These are phyloP conservation scores for Diprion similis DNA, from an alignment of 1,140 invertebrate species.

Conservation along the genomic window DNA sequence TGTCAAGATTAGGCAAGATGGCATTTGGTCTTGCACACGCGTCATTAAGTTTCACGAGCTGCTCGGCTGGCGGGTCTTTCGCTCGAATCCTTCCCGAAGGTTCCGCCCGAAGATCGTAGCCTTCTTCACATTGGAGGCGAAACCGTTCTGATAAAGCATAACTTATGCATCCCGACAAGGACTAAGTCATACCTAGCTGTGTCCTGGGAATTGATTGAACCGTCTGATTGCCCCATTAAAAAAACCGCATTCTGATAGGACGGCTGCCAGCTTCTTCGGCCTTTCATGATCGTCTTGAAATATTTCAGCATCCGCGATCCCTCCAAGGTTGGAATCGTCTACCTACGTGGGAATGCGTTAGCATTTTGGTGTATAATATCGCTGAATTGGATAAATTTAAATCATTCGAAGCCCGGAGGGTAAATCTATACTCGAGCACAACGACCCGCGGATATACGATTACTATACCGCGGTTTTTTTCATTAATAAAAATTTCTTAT, in stretches of 20 bases:
- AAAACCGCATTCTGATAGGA: no score
- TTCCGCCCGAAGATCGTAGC: neutral
- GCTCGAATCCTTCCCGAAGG: neutral
- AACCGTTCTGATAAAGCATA: no score
- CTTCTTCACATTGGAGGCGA: no score
- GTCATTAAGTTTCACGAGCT: slow-evolving; percentile 1
- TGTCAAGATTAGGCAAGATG: slow-evolving; percentile 4
- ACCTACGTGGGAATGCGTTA: neutral
- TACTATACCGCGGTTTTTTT: neutral
- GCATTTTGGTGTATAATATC: neutral
- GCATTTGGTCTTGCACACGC: neutral
- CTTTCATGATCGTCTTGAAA: neutral
- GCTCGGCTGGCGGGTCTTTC: neutral
- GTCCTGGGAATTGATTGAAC: no score
- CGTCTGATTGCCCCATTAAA: no score
- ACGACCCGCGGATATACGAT: neutral
- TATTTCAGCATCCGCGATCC: neutral
- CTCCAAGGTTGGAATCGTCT: neutral
- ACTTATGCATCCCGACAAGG: no score
- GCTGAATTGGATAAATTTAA: neutral
- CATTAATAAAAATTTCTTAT: neutral
- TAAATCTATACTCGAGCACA: neutral
- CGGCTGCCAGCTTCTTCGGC: no score
- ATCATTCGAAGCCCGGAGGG: neutral
- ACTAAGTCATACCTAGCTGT: no score